Conservation (phyloP, 2,888 invertebrate genomes). For the Meloe dianella region DNA sequence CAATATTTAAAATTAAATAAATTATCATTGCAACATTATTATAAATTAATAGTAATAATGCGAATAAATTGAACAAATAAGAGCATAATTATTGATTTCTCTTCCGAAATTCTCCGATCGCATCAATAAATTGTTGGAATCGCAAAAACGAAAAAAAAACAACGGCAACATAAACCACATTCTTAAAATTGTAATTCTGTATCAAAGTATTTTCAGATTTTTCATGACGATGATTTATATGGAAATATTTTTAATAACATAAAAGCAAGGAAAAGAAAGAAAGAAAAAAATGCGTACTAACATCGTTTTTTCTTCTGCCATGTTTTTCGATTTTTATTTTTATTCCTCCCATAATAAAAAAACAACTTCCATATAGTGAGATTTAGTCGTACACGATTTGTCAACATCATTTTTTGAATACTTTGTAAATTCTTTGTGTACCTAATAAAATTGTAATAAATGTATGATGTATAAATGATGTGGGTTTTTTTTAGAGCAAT, state of each 20-base stretch:
- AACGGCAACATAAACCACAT: background rate
- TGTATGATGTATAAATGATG: constrained; percentile 47
- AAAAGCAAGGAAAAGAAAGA: background rate
- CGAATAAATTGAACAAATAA: too few species aligned
- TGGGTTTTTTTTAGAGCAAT: constrained; percentile 14
- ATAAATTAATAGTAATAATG: background rate
- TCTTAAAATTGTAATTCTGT: background rate
- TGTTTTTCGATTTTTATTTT: background rate
- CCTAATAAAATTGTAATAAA: constrained; percentile 54
- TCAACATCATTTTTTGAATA: constrained; percentile 38
- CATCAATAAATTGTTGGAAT: background rate
- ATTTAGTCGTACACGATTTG: constrained; percentile 28
- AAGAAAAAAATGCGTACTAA: background rate
- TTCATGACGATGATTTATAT: background rate
- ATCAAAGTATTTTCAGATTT: constrained; percentile 1
- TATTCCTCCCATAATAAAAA: background rate
- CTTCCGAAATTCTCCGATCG: background rate
- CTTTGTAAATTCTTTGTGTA: constrained; percentile 59
- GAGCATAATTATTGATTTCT: background rate
- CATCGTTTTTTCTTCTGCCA: background rate
- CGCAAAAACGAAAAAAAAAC: background rate
- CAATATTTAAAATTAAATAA: constrained; percentile 43
- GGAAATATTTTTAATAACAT: background rate
- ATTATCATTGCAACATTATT: background rate
- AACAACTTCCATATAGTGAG: constrained; percentile 21